A percentile compares a stretch with the other conserved stretches of the same genome.
phyloP scores from a whole-genome alignment of 2,888 invertebrate genomes.

The Osmoderma eremita region DNA sequence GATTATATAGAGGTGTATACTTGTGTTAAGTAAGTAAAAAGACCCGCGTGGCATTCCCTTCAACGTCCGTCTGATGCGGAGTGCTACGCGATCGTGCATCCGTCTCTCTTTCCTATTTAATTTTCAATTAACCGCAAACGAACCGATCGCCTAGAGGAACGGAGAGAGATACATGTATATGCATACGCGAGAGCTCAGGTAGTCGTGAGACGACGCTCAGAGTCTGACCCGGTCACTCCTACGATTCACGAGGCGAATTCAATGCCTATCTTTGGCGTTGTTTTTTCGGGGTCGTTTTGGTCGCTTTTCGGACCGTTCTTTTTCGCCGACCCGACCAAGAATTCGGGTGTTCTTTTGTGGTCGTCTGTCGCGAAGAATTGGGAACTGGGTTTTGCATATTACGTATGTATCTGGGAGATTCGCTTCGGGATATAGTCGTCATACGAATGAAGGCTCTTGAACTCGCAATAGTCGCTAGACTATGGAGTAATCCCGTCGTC shows the following conservation, averaged over 20 bases:
- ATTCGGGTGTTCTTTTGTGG: not conserved
- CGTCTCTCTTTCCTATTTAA: conserved; percentile 15
- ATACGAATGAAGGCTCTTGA: too few relatives aligned
- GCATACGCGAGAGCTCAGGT: not conserved
- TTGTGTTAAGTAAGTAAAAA: too few relatives aligned
- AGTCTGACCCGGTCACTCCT: conserved; percentile 42
- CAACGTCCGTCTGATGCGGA: not conserved
- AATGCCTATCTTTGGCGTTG: too few relatives aligned
- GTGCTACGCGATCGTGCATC: not conserved
- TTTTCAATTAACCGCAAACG: conserved; percentile 32
- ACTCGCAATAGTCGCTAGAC: too few relatives aligned
- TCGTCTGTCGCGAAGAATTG: not conserved
- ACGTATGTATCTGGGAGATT: too few relatives aligned
- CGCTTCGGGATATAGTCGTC: too few relatives aligned
- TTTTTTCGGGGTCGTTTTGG: conserved; percentile 46
- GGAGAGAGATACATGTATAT: not conserved
- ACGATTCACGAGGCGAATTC: conserved; percentile 50
- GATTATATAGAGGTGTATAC: too few relatives aligned
- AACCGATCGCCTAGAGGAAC: not conserved
- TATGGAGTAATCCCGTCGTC: too few relatives aligned
- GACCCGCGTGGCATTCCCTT: too few relatives aligned
- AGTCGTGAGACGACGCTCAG: too few relatives aligned
- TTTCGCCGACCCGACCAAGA: not conserved
- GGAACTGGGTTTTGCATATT: too few relatives aligned
- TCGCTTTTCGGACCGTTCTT: conserved; percentile 16